Evolutionary conservation across 1,140 invertebrate species (phyloP).

Genomic region (Hermetia illucens): DNA sequence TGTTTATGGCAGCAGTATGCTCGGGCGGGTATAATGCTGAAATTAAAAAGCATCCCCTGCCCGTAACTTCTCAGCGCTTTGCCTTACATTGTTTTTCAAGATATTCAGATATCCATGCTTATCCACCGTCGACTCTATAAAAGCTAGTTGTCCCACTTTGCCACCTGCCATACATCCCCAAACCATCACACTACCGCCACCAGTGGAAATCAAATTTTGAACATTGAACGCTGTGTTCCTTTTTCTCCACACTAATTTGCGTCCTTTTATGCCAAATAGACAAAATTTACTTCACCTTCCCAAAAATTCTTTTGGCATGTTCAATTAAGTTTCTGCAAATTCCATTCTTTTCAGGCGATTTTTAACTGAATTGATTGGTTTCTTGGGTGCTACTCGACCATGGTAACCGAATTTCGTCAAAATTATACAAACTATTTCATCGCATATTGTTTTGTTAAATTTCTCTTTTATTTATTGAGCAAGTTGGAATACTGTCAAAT

Average conservation of each 20-base stretch:
- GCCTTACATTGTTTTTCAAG: conserved; percentile 12
- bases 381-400: no score
- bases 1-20: conserved; percentile 13
- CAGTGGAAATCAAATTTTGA: conserved; percentile 10
- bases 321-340: no score
- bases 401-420: no score
- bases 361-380: no score
- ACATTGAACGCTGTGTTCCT: conserved; percentile 4
- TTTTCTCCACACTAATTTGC: conserved; percentile 11
- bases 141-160: conserved; percentile 14
- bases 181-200: conserved; percentile 23
- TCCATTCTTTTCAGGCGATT: no score
- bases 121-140: conserved; percentile 13
- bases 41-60: conserved; percentile 2
- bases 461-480: no score
- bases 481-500: no score
- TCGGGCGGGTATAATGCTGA: conserved; percentile 12
- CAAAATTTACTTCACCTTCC: no score
- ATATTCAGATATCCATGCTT: conserved; percentile 11
- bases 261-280: no score
- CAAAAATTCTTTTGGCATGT: no score
- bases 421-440: no score
- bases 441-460: no score
- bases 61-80: conserved; percentile 11
- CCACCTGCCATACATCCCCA: conserved; percentile 14